Base-by-base conservation (phyloP, 2,113 vertebrate genomes). In the Symphodus melops region DNA sequence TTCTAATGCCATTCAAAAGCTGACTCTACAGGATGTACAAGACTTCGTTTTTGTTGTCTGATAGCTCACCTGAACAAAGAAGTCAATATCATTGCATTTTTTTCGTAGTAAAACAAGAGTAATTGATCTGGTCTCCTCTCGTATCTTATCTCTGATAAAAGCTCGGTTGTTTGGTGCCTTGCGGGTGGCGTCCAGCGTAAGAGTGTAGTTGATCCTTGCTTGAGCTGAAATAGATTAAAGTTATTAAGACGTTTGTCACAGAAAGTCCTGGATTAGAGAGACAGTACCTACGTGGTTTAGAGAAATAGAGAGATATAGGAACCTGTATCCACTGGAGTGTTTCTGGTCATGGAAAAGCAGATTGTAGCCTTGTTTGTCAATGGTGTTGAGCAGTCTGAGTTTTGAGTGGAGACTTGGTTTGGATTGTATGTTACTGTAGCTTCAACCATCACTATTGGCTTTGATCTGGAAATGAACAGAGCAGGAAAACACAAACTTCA, bases 141-240 rank as follows among this genome's bases (percentile, higher is more conserved):
- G 82, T 5, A 85, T 25, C 49, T 90, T 87, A 0, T 1, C 2
- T 0, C 0, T 13, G 72, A 93, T 70, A 56, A 36, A 83, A 11
- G 93, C 94, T 55, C 93, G 88, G 73, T 74, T 90, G 59, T 72
- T 89, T 17, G 82, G 85, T 10, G 6, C 37, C 20, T 81, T 81
- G 19, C 92, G 89, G 9, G 76, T 91, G 16, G 70, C 72, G 62
- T 95, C 94, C 72, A 94, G 82, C 0, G 61, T 93, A 1, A 95
- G 44, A 39, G 70, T 92, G 44, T 79, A 94, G 58, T 64, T 83
- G 52, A 94, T 84, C 3, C 2, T 81, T 52, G 90, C 93, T 68
- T 9, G 1, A 64, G 68, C 84, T 93, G 87, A 14, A 83, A 85
- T 9, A 74, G 42, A 77, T 75, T 3, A 33, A 3, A 49, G 9